phyloP scores from a whole-genome alignment of 2,888 invertebrate species.

The Caenorhabditis doughertyi region DNA sequence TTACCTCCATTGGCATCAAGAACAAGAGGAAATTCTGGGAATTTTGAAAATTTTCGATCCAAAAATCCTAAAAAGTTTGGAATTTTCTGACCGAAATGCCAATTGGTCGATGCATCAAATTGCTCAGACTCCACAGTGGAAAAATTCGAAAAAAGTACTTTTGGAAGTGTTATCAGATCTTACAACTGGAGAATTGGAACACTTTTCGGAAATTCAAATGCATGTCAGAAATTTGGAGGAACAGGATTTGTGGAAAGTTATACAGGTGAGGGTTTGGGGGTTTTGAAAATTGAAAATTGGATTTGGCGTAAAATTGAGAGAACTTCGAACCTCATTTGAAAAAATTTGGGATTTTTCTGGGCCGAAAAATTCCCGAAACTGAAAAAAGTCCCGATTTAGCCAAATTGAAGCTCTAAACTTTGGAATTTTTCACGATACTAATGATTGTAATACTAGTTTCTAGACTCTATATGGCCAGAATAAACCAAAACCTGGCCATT shows the following conservation, averaged over 20 bases:
- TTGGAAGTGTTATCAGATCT: conserved; percentile 23
- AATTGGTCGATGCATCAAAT: conserved; percentile 5
- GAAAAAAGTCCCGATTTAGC: too few species aligned
- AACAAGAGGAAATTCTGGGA: background rate
- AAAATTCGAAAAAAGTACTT: background rate
- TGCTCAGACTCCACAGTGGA: conserved; percentile 15
- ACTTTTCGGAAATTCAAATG: conserved; percentile 25
- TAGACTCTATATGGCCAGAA: too few species aligned
- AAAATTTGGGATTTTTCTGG: too few species aligned
- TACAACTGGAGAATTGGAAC: conserved; percentile 1
- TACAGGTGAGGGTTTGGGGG: conserved; percentile 11
- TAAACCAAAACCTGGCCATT: too few species aligned
- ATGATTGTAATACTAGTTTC: too few species aligned
- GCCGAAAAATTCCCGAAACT: too few species aligned
- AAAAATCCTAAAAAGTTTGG: conserved; percentile 4
- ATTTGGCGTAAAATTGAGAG: background rate
- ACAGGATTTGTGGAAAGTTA: conserved; percentile 32
- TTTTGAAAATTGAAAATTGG: background rate
- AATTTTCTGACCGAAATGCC: conserved; percentile 21
- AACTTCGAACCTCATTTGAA: too few species aligned
- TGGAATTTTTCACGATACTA: too few species aligned
- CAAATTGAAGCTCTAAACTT: too few species aligned
- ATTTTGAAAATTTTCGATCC: conserved; percentile 14
- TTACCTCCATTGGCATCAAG: conserved; percentile 7
- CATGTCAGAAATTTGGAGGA: conserved; percentile 20